Percentiles rank a stretch among this genome's conserved stretches.
These are phyloP conservation scores for Anagyrus pseudococci DNA, from an alignment of 2,888 invertebrate species.

Conservation along the genomic window DNA sequence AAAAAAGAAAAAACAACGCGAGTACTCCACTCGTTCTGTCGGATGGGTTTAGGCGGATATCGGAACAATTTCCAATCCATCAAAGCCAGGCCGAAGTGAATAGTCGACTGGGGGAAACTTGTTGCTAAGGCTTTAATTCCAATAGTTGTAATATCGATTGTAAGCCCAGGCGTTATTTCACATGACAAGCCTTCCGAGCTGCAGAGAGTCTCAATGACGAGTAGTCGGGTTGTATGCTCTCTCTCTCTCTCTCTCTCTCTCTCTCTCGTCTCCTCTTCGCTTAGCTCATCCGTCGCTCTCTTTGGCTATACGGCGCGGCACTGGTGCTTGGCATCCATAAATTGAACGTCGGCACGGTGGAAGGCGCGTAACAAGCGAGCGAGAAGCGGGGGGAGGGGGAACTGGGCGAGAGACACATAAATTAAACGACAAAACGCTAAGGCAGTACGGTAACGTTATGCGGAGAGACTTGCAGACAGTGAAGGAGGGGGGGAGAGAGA, in stretches of 20 bases:
- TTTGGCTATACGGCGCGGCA: background rate
- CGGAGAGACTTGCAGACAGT: conserved; percentile 1
- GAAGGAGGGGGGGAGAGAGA: conserved; percentile 12
- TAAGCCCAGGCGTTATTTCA: too few species aligned
- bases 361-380: conserved; percentile 16
- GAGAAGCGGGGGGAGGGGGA: conserved; percentile 5
- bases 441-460: conserved; percentile 3
- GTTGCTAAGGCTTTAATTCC: too few species aligned
- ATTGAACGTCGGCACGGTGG: conserved; percentile 19
- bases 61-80: too few species aligned
- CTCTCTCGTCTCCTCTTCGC: background rate
- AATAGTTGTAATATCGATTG: too few species aligned
- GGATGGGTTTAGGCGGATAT: too few species aligned
- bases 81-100: too few species aligned
- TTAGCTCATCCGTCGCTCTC: background rate
- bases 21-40: too few species aligned
- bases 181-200: too few species aligned
- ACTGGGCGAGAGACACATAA: conserved; percentile 15
- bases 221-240: too few species aligned
- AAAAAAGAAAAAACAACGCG: too few species aligned
- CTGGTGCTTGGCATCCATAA: conserved; percentile 6
- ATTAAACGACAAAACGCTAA: conserved; percentile 35
- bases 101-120: too few species aligned
- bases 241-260: background rate
- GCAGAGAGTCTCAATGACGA: too few species aligned